phyloP scores from a whole-genome alignment of 2,888 invertebrate genomes.

The Drosophila sordidapex region DNA sequence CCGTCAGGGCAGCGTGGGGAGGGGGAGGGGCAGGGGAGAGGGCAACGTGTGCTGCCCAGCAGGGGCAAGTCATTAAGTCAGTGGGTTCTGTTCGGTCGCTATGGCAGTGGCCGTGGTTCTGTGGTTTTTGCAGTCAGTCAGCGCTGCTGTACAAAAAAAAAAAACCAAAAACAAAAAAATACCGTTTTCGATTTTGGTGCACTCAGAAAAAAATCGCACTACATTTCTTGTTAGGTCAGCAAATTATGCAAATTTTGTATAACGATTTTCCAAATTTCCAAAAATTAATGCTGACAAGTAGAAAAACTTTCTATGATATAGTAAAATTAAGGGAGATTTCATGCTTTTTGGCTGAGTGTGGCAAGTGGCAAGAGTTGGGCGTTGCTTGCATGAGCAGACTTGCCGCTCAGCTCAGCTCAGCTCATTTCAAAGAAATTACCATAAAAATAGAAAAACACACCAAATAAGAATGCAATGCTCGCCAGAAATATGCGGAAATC shows the following conservation, averaged over 20 bases:
- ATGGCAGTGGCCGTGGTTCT: constrained; percentile 19
- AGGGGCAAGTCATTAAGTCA: constrained; percentile 62
- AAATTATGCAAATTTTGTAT: too few relatives aligned
- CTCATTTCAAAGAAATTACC: constrained; percentile 74
- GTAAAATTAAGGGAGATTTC: neutral
- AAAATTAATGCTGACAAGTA: too few relatives aligned
- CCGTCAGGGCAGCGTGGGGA: neutral
- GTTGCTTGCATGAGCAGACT: constrained; percentile 27
- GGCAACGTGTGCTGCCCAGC: constrained; percentile 18
- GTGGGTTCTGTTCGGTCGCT: constrained; percentile 48
- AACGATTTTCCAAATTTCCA: too few relatives aligned
- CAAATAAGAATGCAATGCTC: constrained; percentile 61
- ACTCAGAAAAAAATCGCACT: neutral
- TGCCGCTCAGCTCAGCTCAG: constrained; percentile 29
- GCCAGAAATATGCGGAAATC: constrained; percentile 74
- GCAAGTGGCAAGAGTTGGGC: constrained; percentile 36
- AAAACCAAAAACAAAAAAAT: constrained; percentile 29
- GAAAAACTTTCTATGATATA: neutral
- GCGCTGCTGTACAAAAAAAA: constrained; percentile 18
- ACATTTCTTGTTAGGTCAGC: neutral
- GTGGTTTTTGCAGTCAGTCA: constrained; percentile 22
- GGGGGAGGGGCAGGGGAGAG: neutral
- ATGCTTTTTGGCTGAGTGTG: neutral
- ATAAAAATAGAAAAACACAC: constrained; percentile 66
- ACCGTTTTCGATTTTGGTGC: constrained; percentile 60